These are phyloP conservation scores for Serranus cabrilla DNA, from an alignment of 2,797 vertebrate species.

Conservation along the genomic window DNA sequence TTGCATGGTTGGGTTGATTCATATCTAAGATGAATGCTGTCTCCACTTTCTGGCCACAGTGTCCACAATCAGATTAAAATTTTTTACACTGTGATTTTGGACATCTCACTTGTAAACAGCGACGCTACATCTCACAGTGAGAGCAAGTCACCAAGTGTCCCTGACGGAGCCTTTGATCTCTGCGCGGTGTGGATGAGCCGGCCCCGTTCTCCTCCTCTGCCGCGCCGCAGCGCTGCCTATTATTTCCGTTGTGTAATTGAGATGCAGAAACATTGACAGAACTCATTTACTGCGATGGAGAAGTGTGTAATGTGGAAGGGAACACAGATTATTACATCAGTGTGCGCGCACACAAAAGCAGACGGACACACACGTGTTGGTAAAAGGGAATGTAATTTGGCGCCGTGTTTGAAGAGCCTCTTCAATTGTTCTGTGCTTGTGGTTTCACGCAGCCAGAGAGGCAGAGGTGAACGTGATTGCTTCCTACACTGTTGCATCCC, in stretches of 20 bases:
- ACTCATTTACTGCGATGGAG: conserved; percentile 85
- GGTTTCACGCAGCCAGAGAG: conserved; percentile 53
- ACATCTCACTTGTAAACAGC: conserved; percentile 26
- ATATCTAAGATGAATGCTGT: background rate
- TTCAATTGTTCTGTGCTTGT: conserved; percentile 67
- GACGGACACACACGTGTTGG: conserved; percentile 45
- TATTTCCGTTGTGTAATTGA: conserved; percentile 83
- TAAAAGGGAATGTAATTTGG: conserved; percentile 69
- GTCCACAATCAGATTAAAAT: background rate
- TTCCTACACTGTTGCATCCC: conserved; percentile 27
- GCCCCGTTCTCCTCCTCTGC: conserved; percentile 15
- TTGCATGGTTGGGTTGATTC: conserved; percentile 7
- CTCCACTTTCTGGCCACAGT: conserved; percentile 2
- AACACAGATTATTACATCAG: conserved; percentile 81
- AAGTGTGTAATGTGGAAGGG: conserved; percentile 78
- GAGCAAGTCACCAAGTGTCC: conserved; percentile 45
- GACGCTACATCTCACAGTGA: conserved; percentile 19
- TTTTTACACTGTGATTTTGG: conserved; percentile 18
- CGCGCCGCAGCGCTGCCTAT: conserved; percentile 65
- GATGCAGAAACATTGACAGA: conserved; percentile 86
- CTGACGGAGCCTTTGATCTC: conserved; percentile 45
- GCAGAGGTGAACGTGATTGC: conserved; percentile 50
- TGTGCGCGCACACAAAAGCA: conserved; percentile 21
- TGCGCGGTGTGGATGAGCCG: conserved; percentile 29
- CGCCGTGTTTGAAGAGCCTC: conserved; percentile 72